Percentiles rank a stretch among this genome's conserved stretches.
These are phyloP conservation scores for Clarias gariepinus DNA, from an alignment of 2,113 vertebrate species.

Conservation along the genomic window DNA sequence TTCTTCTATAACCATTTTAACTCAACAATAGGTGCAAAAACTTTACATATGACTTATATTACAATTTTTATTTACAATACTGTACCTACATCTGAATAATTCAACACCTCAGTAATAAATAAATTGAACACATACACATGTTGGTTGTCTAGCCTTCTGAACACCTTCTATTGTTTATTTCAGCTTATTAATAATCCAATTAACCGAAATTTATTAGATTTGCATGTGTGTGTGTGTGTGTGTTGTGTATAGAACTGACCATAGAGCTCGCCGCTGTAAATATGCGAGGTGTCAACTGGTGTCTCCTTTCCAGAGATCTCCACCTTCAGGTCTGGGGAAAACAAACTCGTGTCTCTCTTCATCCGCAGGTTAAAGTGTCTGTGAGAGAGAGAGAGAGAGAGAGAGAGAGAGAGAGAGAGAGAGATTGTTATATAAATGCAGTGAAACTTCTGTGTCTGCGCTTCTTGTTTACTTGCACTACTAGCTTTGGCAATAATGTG, in stretches of 20 bases:
- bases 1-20: too few species aligned
- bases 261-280: constrained; percentile 93
- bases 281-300: constrained; percentile 91
- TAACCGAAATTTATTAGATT: too few species aligned
- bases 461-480: neutral
- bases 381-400: constrained; percentile 14
- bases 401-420: constrained; percentile 20
- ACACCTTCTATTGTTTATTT: neutral
- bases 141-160: neutral
- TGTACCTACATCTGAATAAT: too few species aligned
- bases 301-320: constrained; percentile 82
- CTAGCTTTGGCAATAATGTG: neutral
- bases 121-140: neutral
- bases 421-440: neutral
- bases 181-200: neutral
- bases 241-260: constrained; percentile 75
- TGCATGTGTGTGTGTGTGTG: constrained; percentile 12
- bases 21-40: too few species aligned
- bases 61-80: too few species aligned
- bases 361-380: constrained; percentile 94
- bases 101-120: neutral
- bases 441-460: neutral
- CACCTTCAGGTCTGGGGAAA: constrained; percentile 87
- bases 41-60: too few species aligned
- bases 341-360: constrained; percentile 88